A percentile compares a stretch with the other conserved stretches of the same genome.
Conservation (phyloP, 2,113 vertebrate genomes). For the Pitta sordida region DNA sequence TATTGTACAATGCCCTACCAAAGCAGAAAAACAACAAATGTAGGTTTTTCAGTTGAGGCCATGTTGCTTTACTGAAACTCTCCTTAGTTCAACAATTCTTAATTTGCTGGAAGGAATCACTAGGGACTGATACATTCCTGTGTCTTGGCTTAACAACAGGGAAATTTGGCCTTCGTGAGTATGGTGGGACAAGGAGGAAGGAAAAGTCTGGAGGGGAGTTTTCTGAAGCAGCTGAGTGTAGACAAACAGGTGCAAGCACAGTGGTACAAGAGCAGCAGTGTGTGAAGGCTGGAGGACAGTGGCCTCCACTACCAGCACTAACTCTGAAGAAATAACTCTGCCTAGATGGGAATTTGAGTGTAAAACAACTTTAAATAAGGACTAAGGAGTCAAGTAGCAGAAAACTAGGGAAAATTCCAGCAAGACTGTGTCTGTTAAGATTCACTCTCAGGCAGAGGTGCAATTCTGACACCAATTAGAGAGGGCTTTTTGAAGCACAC, state of each 20-base stretch:
- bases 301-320: neutral
- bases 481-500: neutral
- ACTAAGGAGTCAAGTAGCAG: neutral
- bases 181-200: conserved; percentile 21
- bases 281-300: neutral
- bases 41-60: neutral
- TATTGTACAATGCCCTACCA: neutral
- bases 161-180: neutral
- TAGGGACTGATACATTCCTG: neutral
- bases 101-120: neutral
- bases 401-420: neutral
- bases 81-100: neutral
- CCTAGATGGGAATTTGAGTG: neutral
- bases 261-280: conserved; percentile 26
- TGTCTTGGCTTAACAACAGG: neutral
- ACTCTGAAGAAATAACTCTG: neutral
- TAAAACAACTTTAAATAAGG: neutral
- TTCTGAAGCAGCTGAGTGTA: neutral
- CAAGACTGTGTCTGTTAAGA: neutral
- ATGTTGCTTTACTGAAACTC: neutral
- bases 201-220: conserved; percentile 25
- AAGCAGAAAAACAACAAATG: neutral
- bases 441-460: neutral
- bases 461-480: neutral
- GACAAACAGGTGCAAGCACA: conserved; percentile 17